Base-by-base conservation (phyloP, 2,888 invertebrate genomes). In the Drosophila mimetica region DNA sequence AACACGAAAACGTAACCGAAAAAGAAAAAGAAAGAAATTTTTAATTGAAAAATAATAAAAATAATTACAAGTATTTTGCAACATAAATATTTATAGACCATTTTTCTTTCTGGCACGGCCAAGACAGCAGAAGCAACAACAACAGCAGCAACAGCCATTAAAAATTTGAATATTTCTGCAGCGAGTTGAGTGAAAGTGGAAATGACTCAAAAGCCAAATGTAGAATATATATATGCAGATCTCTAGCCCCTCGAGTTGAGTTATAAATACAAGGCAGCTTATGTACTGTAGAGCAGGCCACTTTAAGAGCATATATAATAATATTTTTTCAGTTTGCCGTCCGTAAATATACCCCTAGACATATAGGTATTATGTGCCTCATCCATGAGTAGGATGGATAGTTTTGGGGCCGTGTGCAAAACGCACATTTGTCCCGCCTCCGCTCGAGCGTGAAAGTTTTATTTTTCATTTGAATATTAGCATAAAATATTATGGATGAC, bases 401-500 rank as follows among this genome's bases (percentile, higher is more conserved):
- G 67, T 79, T 80, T 60, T 78, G 75, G 88, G 73, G 69, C 75
- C 85, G 85, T 85, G 85, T 55, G 85, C 85, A 85, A 71, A 85
- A 85, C 88, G 80, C 86, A 88, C 80, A 80, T 80, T 74, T 88
- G 69, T 71, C 64, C 84, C 81, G 86, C 86, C 88, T 86, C 86
- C 87, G 81, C 81, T 85, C 87, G 66, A 86, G 87, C 85, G 73
- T 79, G 76, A 77, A 85, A 80, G 44, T 79, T 84, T 50, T 74
- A 74, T 82, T 77, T 88, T 84, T 83, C 74, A 67, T 74, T 52
- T 76, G 81, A 78, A 80, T 85, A 85, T 85, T 80, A 85, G 86
- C 86, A 80, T 86, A 78, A 80, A 88, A 88, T 88, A 85, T 85
- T 88, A 80, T 77, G 77, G 84, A 88, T 83, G 88, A 88, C 84